These are phyloP conservation scores for Serranus cabrilla DNA, from an alignment of 2,797 vertebrate species.

Conservation along the genomic window DNA sequence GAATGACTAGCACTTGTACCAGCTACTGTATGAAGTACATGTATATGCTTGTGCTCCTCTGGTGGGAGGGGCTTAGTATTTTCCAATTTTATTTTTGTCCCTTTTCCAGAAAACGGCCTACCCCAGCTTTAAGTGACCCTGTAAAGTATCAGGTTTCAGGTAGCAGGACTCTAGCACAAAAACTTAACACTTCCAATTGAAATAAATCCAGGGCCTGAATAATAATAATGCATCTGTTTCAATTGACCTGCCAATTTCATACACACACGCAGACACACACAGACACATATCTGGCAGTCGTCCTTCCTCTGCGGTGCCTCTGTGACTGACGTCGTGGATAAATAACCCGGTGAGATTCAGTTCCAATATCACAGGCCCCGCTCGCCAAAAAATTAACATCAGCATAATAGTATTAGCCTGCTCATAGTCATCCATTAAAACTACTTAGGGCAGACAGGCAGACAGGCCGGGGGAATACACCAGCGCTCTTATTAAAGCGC, in stretches of 20 bases:
- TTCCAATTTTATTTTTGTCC: too few species aligned
- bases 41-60: too few species aligned
- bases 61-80: too few species aligned
- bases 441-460: slow-evolving; percentile 64
- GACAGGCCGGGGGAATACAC: slow-evolving; percentile 39
- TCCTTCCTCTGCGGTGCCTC: slow-evolving; percentile 43
- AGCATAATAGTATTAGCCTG: slow-evolving; percentile 74
- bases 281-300: slow-evolving; percentile 27
- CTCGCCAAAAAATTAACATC: slow-evolving; percentile 76
- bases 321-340: slow-evolving; percentile 64
- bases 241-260: slow-evolving; percentile 43
- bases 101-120: too few species aligned
- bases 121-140: too few species aligned
- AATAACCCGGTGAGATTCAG: slow-evolving; percentile 65
- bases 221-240: slow-evolving; percentile 48
- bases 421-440: slow-evolving; percentile 76
- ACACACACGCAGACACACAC: neutral
- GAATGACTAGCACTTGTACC: too few species aligned
- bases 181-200: slow-evolving; percentile 20
- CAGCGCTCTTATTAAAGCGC: slow-evolving; percentile 44
- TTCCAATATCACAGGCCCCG: slow-evolving; percentile 59
- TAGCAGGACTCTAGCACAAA: slow-evolving; percentile 4
- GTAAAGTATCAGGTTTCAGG: slow-evolving; percentile 20
- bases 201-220: slow-evolving; percentile 38
- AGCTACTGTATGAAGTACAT: too few species aligned